phyloP scores from a whole-genome alignment of 2,888 invertebrate species.

The Adelognathus sp. region DNA sequence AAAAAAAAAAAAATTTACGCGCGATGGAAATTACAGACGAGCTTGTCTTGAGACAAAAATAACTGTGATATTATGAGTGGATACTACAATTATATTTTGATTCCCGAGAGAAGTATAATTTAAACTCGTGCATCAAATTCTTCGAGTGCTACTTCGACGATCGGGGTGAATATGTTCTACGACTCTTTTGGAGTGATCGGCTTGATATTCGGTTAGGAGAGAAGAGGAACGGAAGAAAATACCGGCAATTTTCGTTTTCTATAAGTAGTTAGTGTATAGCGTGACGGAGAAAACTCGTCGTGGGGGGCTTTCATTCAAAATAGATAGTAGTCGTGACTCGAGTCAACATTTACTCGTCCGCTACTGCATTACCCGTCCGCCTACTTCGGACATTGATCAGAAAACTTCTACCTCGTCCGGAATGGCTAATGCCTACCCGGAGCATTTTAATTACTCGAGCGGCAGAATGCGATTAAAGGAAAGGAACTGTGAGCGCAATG shows the following conservation, averaged over 20 bases:
- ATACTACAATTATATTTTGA: neutral
- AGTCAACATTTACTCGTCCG: conserved; percentile 57
- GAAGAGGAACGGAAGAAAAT: neutral
- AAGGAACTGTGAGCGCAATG: conserved; percentile 65
- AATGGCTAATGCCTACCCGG: conserved; percentile 59
- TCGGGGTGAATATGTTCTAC: neutral
- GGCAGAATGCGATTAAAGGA: conserved; percentile 67
- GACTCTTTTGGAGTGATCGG: neutral
- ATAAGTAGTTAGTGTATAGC: too few relatives aligned
- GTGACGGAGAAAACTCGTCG: conserved; percentile 18
- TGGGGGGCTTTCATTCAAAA: conserved; percentile 46
- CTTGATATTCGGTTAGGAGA: neutral
- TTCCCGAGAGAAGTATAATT: neutral
- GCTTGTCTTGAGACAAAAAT: neutral
- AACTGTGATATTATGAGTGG: neutral
- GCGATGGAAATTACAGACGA: neutral
- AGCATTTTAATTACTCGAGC: conserved; percentile 67
- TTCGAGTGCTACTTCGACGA: neutral
- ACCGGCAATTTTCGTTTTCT: conserved; percentile 3
- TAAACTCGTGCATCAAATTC: neutral
- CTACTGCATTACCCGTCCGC: conserved; percentile 56
- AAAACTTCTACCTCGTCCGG: conserved; percentile 55
- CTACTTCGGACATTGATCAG: conserved; percentile 59
- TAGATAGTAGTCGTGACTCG: conserved; percentile 49
- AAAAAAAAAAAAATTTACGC: too few relatives aligned